These are phyloP conservation scores for Drosophila flavopinicola DNA, from an alignment of 2,888 invertebrate genomes.

Conservation along the genomic window DNA sequence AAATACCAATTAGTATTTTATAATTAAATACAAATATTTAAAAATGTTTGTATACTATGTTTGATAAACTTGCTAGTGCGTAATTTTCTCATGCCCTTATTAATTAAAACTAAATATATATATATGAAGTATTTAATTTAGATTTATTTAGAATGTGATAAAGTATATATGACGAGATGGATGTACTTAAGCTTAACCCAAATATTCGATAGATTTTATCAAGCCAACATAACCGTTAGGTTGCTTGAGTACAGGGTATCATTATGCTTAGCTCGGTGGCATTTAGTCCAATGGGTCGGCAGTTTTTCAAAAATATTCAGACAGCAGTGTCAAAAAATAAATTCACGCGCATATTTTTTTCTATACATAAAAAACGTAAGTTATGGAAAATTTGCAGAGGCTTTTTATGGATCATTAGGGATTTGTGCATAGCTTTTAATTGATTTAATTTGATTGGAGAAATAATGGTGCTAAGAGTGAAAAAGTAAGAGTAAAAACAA, in stretches of 20 bases:
- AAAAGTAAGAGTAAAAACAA: background rate
- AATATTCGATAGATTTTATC: background rate
- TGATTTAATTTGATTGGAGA: constrained; percentile 48
- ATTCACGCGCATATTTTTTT: constrained; percentile 42
- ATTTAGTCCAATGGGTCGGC: constrained; percentile 49
- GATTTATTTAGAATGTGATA: no score
- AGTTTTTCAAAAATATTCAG: constrained; percentile 70
- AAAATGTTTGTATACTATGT: no score
- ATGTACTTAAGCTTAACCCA: background rate
- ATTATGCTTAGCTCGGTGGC: constrained; percentile 18
- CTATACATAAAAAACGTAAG: constrained; percentile 45
- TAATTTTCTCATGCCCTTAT: no score
- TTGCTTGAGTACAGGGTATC: constrained; percentile 8
- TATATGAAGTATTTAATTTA: no score
- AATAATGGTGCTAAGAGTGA: constrained; percentile 3
- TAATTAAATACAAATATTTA: no score
- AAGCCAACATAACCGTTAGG: background rate
- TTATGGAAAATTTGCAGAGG: constrained; percentile 59
- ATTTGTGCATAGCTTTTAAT: constrained; percentile 62
- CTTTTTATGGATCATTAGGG: constrained; percentile 67
- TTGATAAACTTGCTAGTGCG: no score
- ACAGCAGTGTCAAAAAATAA: constrained; percentile 61
- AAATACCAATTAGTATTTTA: no score
- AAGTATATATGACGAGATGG: background rate
- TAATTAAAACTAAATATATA: no score